These are phyloP conservation scores for Trichonephila clavata DNA, from an alignment of 1,140 invertebrate species.

Conservation along the genomic window DNA sequence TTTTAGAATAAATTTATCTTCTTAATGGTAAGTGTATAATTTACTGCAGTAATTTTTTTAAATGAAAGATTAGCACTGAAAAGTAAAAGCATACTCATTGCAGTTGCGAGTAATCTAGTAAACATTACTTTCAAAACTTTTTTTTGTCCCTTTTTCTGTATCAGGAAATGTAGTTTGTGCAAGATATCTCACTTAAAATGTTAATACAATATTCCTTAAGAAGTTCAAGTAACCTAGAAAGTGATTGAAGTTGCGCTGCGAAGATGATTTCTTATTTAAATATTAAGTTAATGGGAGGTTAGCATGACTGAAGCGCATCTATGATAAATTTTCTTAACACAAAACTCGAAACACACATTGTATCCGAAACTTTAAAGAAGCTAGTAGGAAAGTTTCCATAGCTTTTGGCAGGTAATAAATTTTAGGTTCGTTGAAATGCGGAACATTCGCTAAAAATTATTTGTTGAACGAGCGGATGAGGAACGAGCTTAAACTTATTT, in stretches of 20 bases:
- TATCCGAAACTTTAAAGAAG: constrained; percentile 19
- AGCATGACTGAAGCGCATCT: constrained; percentile 5
- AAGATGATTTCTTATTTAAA: constrained; percentile 33
- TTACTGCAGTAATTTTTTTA: no score
- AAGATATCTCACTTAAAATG: no score
- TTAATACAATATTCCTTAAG: neutral
- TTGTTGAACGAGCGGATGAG: neutral
- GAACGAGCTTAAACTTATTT: neutral
- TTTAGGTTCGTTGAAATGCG: constrained; percentile 35
- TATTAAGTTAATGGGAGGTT: constrained; percentile 42
- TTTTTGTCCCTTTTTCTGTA: no score
- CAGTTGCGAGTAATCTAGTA: no score
- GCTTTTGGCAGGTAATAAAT: constrained; percentile 44
- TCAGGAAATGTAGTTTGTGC: no score
- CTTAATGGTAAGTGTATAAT: no score
- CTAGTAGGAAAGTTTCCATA: neutral
- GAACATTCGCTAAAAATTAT: constrained; percentile 17
- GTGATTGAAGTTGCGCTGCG: neutral
- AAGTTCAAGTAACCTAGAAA: neutral
- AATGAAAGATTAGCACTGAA: no score
- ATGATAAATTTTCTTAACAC: constrained; percentile 8
- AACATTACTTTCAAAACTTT: no score
- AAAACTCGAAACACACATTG: neutral
- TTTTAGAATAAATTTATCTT: no score
- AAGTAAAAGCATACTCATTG: no score